Base-by-base conservation (phyloP, 64 coral and sea anemone species). In the Astreopora myriophthalma region DNA sequence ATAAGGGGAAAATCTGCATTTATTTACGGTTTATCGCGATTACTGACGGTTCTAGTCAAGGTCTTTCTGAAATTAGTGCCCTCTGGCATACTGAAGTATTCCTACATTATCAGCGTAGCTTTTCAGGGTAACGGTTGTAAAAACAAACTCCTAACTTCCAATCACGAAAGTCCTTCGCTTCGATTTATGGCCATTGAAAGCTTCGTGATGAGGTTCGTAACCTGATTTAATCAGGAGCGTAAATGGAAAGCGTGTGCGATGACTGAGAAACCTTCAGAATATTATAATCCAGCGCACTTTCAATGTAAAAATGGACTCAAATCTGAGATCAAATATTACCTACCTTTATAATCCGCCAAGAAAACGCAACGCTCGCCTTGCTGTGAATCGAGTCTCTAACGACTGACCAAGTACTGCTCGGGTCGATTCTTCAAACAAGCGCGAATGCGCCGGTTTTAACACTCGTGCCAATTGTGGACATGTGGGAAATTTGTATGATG, bases 191-290 rank as follows among this genome's bases (percentile, higher is more conserved):
- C 31, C 16, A 13, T 61, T 80, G 49, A 80, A 64, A 83, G 57
- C 33, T 62, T 65, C n/a, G 2, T 22, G 31, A 64, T 23, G 33
- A 12, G 14, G 12, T 7, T 19, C 64, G n/a, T 64, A 64, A 22
- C n/a, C 55, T 38, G 79, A 83, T 83, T 37, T 83, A 83, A 83
- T 83, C 79, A 78, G 25, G 1, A 78, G 46, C 14, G 38, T 44
- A 83, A 83, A 58, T 65, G 8, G 51, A 64, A 40, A 83, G 10
- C 26, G 28, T 60, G 2, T 64, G 31, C 33, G 51, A 83, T 34
- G 65, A 83, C 35, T 16, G 57, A 83, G 79, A 17, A 16, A n/a
- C n/a, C n/a, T n/a, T n/a, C n/a, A n/a, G n/a, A n/a, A 60, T 34
- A 39, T 58, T 4, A 64, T 66, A 12, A 36, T 6, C 38, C 22